phyloP scores from a whole-genome alignment of 2,113 vertebrate genomes.

The Promerops cafer region DNA sequence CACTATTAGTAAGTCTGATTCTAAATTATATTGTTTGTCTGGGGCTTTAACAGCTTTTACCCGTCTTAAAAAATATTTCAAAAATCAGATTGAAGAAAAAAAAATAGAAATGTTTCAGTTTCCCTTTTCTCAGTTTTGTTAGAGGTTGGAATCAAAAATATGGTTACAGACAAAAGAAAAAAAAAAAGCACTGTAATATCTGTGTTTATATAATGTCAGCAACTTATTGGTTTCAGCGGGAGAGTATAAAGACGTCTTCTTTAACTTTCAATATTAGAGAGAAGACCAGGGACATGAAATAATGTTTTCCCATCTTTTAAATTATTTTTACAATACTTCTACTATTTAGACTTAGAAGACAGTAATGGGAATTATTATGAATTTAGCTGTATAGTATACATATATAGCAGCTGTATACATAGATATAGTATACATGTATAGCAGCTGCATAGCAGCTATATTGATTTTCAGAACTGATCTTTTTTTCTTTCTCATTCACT shows the following conservation, averaged over 20 bases:
- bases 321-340: not conserved
- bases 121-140: not conserved
- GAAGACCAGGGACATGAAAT: not conserved
- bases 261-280: not conserved
- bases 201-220: not conserved
- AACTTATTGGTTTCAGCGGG: not conserved
- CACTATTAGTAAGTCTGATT: not conserved
- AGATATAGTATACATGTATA: not conserved
- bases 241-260: not conserved
- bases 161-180: not conserved
- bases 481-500: not conserved
- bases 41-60: not conserved
- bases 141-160: not conserved
- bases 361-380: not conserved
- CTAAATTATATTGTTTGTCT: not conserved
- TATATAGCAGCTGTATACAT: not conserved
- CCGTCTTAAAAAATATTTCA: not conserved
- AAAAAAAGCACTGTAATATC: not conserved
- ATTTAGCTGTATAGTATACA: not conserved
- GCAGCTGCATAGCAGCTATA: not conserved
- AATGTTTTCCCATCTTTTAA: not conserved
- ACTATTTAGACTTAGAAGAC: not conserved
- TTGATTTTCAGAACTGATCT: not conserved
- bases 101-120: not conserved
- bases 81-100: not conserved